Base-by-base conservation (phyloP, 2,888 invertebrate genomes). In the Dysmachus trigonus region DNA sequence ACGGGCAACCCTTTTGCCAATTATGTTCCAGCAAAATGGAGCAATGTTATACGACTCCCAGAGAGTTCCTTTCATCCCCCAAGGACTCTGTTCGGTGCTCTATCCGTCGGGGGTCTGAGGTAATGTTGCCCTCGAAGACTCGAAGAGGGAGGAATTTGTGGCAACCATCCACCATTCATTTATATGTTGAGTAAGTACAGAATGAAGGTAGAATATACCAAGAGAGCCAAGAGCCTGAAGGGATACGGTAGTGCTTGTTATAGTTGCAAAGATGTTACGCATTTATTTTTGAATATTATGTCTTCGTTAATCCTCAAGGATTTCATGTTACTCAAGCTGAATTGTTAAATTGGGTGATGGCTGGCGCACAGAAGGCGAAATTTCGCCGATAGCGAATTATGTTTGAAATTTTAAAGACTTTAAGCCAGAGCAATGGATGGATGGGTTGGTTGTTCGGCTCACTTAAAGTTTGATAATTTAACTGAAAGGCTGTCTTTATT, bases 21-120 rank as follows among this genome's bases (percentile, higher is more conserved):
- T 88, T 88, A 88, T 88, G 88, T 88, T 88, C 86, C 84, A 88
- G 88, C 88, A 86, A 88, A 88, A 88, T 87, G 87, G 85, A 88
- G 88, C 88, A 88, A 85, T 87, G 88, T 87, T 87, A 87, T 87
- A 88, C 86, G 88, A 87, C 87, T 88, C 86, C 87, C 62, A 87
- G 86, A 86, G 79, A 85, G 85, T 87, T 88, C 86, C 87, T 86
- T 88, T 88, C 88, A 87, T 87, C 88, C 86, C 86, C 85, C 86
- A 88, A 87, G 86, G 87, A 72, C 72, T 72, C 83, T 41, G 72
- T 30, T 71, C 41, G 10, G 27, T 51, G 72, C 38, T 22, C 38
- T 72, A n/a, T n/a, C n/a, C 38, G 72, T 72, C 27, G 83, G 35
- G 83, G 35, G 83, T 83, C 62, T 51, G 81, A 81, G 81, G 71